phyloP scores from a whole-genome alignment of 2,797 vertebrate genomes.

The Hippocampus kuda region DNA sequence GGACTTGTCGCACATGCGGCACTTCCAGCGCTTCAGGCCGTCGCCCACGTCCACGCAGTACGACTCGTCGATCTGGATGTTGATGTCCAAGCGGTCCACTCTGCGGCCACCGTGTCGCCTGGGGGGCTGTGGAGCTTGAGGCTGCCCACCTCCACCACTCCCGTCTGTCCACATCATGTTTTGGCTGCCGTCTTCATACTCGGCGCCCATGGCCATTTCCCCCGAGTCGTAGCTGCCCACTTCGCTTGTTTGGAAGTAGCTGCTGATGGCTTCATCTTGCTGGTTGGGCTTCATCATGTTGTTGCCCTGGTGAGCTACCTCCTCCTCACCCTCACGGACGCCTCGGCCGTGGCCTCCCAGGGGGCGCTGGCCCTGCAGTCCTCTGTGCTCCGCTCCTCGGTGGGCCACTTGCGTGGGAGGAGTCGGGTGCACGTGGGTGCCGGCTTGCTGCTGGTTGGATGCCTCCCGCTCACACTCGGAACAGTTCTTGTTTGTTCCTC shows the following conservation, averaged over 20 bases:
- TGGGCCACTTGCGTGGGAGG: conserved; percentile 58
- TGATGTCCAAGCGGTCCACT: conserved; percentile 93
- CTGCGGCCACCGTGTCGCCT: conserved; percentile 76
- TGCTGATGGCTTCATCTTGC: conserved; percentile 68
- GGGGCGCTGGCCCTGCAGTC: conserved; percentile 43
- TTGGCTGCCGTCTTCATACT: conserved; percentile 70
- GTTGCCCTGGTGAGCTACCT: conserved; percentile 51
- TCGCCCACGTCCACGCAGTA: conserved; percentile 92
- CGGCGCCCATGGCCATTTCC: conserved; percentile 65
- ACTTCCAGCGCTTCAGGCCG: conserved; percentile 93
- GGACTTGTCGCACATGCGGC: conserved; percentile 95
- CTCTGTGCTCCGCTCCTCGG: conserved; percentile 55
- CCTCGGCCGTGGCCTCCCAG: conserved; percentile 48
- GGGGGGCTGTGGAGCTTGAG: conserved; percentile 50
- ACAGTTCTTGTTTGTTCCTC: conserved; percentile 63
- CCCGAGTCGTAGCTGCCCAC: conserved; percentile 66
- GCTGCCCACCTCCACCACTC: conserved; percentile 41
- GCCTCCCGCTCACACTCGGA: conserved; percentile 61
- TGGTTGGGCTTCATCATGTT: conserved; percentile 59
- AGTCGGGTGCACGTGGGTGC: conserved; percentile 54
- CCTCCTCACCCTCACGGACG: conserved; percentile 46
- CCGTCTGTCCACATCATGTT: conserved; percentile 66
- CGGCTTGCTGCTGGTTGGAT: conserved; percentile 46
- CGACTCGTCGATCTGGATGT: conserved; percentile 95
- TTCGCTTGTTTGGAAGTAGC: conserved; percentile 71